Evolutionary conservation across 92 coral and sea anemone species (phyloP), one percentile per base, ranked within the genome.

Genomic region (Siderastrea radians): DNA sequence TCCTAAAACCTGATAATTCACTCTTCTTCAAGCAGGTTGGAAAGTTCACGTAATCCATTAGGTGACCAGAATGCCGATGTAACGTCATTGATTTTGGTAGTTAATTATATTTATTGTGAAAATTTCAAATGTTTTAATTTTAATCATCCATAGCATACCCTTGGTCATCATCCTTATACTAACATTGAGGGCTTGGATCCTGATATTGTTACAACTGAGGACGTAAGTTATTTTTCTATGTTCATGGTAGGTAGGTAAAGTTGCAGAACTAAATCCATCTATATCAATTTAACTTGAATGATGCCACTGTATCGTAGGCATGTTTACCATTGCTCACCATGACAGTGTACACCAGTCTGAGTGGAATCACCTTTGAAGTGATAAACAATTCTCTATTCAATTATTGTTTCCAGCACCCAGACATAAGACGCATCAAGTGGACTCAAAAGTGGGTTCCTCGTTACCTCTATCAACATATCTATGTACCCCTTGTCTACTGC

Each of bases 91-190:
- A 64, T 64, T 7, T 14, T 64, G 17, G 12, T 14, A 7, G 12
- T 72, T 48, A 47, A 4, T 49, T 49, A 48, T 10, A 59, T 49
- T 49, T 5, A 54, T 75, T 16, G 9, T 67, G 16, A 44, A 44
- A 19, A 7, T 51, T 44, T 15, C 44, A 7, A 45, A n/a, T 15
- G 6, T 44, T 13, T 17, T 48, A 10, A 48, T 66, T 48, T 15
- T 55, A 68, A 8, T 9, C 11, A 75, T 43, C 9, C 6, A 3
- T 63, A 95, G 98, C 98, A 95, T 77, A 78, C 79, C 0, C 93
- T 95, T 78, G 98, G 98, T 49, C 98, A 95, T 71, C 98, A 95
- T 68, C 96, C 96, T 0, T 95, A 95, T 74, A 95, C 98, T 68
- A 95, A 95, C 77, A 92, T 95, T 7, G 98, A 95, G 59, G 96